Conservation (phyloP, 2,888 invertebrate genomes). For the Clitarchus hookeri region DNA sequence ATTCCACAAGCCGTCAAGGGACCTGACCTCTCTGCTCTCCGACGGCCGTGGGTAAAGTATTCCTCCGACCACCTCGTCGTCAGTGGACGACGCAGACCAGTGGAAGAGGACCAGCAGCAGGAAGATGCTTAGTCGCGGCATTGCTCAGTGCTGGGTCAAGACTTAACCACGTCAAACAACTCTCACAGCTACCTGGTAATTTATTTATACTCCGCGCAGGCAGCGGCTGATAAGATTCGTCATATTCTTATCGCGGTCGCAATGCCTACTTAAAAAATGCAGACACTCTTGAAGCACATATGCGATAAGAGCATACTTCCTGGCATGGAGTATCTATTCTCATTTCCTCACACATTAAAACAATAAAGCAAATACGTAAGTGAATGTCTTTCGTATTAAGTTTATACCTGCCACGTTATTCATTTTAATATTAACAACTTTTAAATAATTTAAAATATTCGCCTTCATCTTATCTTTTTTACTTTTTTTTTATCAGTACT, state of each 20-base stretch:
- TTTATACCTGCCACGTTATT: too few species aligned
- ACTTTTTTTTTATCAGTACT: too few species aligned
- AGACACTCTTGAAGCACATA: background rate
- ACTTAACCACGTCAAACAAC: background rate
- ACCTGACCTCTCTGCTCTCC: slow-evolving; percentile 77
- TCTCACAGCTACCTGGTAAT: background rate
- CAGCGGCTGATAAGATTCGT: background rate
- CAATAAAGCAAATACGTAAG: too few species aligned
- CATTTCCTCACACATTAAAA: too few species aligned
- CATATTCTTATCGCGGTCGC: background rate
- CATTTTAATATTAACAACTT: too few species aligned
- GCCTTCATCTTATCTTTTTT: too few species aligned
- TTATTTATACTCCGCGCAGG: background rate
- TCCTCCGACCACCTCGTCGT: slow-evolving; percentile 28
- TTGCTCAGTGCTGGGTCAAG: background rate
- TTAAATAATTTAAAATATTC: too few species aligned
- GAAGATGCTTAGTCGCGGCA: background rate
- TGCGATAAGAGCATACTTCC: too few species aligned
- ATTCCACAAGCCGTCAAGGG: slow-evolving; percentile 90
- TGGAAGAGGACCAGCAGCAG: background rate
- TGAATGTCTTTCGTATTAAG: too few species aligned
- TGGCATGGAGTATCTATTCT: too few species aligned
- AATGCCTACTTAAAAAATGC: background rate
- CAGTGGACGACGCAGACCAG: background rate
- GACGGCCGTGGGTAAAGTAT: slow-evolving; percentile 78